Evolutionary conservation across 2,888 invertebrate species (phyloP), one percentile per base, ranked within the genome.

Genomic region (Gari tellinella): DNA sequence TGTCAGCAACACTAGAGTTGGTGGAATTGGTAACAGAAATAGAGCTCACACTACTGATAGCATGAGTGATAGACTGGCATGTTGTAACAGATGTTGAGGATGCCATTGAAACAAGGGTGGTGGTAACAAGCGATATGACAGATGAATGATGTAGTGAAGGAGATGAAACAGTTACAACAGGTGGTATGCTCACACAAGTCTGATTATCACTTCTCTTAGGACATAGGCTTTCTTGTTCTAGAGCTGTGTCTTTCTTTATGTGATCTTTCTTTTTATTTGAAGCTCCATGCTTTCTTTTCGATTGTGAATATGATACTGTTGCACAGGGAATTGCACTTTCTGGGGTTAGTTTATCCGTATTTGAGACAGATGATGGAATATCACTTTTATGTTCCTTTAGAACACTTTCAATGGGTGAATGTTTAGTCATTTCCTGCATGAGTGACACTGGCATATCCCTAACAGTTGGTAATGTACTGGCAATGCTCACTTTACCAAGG

Each of bases 401-500:
- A 4, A 19, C 45, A 45, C 31, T 31, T 31, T 31, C 17, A 45
- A 19, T 45, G 17, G 7, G 21, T 45, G 21, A 45, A 45, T 45
- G 21, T 19, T 4, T 45, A 19, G 4, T 45, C 12, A 19, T 12
- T n/a, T 45, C 21, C 21, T 19, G 21, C 7, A 45, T 45, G 4
- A 14, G 4, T 45, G 21, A 7, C 45, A 45, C 45, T 45, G 45
- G 45, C 12, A 19, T 12, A 19, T 19, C 17, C 21, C 21, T 45
- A n/a, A 31, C 31, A 31, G 10, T 10, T 10, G 31, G 10, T 31
- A 31, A 31, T 7, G 31, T 31, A 31, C 31, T 31, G 10, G 19
- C 43, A 43, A 51, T 61, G 65, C 53, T 43, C 51, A 25, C 31
- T 63, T 61, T 68, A 26, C 57, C 65, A 21, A 72, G 45, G 55